Evolutionary conservation across 2,113 vertebrate genomes (phyloP), one percentile per base, ranked within the genome.

Genomic region (Chrysemys picta): DNA sequence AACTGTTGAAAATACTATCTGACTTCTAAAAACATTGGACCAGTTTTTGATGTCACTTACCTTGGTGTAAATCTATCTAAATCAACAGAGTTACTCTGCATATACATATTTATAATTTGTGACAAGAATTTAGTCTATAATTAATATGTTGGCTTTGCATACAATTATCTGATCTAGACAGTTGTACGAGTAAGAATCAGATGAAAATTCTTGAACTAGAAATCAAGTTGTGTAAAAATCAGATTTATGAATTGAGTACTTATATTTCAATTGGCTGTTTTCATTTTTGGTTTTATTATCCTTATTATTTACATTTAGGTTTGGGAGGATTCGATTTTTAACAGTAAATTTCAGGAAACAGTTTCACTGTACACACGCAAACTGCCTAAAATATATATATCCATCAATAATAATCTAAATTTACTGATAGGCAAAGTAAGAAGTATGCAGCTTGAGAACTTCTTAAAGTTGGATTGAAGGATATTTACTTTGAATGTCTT

Each of bases 81-180:
- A 95, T 45, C 3, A 24, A 25, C 1, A 1, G 16, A 80, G 19
- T 35, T 80, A 11, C 5, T 91, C 9, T 27, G 29, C n/a, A 35
- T 76, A 62, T 76, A 93, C n/a, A 91, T 82, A 81, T 10, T 24
- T 82, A 45, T 89, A 79, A 31, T 2, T 95, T 72, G 57, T 69
- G 27, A 42, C 45, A 94, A 89, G 47, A 92, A 88, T 91, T 54
- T 65, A 83, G 85, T 4, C 87, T 49, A 87, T 88, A 93, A 76
- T 92, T 82, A 96, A 90, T 89, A 62, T 91, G 87, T 93, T 87
- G 87, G 3, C 54, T 76, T 75, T 75, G 49, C 45, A 94, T 91
- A 78, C 85, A 95, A 96, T 96, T 94, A 95, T 94, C 92, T 96
- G 91, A 91, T 22, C 79, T 65, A 83, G 57, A 62, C 86, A 87